Base-by-base conservation (phyloP, 1,140 invertebrate species). In the Apis laboriosa region DNA sequence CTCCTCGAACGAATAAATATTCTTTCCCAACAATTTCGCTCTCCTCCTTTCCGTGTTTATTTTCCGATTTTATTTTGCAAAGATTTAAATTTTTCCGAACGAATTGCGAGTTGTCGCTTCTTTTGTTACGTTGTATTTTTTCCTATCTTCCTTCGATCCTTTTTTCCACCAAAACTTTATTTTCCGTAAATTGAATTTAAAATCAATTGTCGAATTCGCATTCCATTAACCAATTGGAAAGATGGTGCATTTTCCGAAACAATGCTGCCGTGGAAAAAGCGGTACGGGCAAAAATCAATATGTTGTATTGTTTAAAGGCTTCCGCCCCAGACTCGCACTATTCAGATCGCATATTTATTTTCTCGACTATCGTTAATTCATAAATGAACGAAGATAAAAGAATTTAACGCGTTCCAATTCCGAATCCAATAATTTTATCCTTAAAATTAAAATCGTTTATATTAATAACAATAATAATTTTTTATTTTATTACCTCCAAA, bases 301-400 rank as follows among this genome's bases (percentile, higher is more conserved):
- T n/a, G 34, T 21, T 17, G 13, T 24, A 80, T 73, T 73, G 68
- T 80, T 80, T 53, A 73, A 72, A 43, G 68, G 43, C 53, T 53
- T 15, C 49, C 28, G 9, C 21, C 68, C 24, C 68, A 72, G n/a
- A 15, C 17, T 34, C 68, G 13, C 24, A 3, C 34, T 21, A 68
- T 77, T 72, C 53, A 21, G 1, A 9, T 58, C 9, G 28, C 53
- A 58, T 43, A 43, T 77, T 79, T 63, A 72, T 79, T 63, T 24
- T 17, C 28, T 72, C 15, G 56, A 12, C n/a, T 51, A 71, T 24
- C 13, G 49, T 43, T 63, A 43, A 73, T 21, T 34, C 67, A 63
- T n/a, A 61, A 24, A 49, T n/a, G 53, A 43, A 53, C 1, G 13
- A 34, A 61, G 58, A 21, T 24, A 53, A 72, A 43, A 51, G 21